Base-by-base conservation (phyloP, 2,888 invertebrate species). In the Balanococcus diminutus region DNA sequence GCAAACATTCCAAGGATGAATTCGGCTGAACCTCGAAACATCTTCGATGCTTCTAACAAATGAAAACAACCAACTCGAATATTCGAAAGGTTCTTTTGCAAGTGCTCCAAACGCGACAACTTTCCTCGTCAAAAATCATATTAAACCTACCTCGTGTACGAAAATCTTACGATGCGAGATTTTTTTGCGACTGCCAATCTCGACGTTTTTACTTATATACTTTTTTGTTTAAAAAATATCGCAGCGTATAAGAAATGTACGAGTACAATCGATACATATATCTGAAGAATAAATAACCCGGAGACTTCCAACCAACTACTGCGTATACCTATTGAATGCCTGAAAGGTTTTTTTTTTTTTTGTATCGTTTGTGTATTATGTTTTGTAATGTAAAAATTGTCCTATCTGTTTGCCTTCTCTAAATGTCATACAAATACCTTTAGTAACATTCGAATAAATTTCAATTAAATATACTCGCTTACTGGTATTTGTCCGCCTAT, bases 201-300 rank as follows among this genome's bases (percentile, higher is more conserved):
- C 51, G 51, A 51, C 19, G n/a, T 51, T 51, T 19, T 51, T 51
- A 28, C 11, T 28, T 28, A 28, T 28, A 28, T 1, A 28, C 28
- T 31, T 31, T 75, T 32, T 75, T 36, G 32, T 32, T n/a, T n/a
- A 31, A 75, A 32, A 75, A 75, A 75, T 32, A 75, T 16, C 8
- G 3, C 32, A 32, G 9, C 75, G 32, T 1, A 75, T 25, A 19
- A 75, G 28, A 75, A 75, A n/a, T n/a, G 72, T n/a, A n/a, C n/a
- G n/a, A n/a, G n/a, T n/a, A n/a, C n/a, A 75, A 75, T 75, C 75
- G 32, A 75, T 75, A 75, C 32, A 75, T 19, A 32, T 75, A 31
- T 75, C 32, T 32, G 14, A 25, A 75, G 32, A 32, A 75, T 75
- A 75, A 75, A 75, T 75, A 75, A 75, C 75, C 75, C 14, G 32